Conservation (phyloP, 2,888 invertebrate genomes). For the Leucophenga maculata region DNA sequence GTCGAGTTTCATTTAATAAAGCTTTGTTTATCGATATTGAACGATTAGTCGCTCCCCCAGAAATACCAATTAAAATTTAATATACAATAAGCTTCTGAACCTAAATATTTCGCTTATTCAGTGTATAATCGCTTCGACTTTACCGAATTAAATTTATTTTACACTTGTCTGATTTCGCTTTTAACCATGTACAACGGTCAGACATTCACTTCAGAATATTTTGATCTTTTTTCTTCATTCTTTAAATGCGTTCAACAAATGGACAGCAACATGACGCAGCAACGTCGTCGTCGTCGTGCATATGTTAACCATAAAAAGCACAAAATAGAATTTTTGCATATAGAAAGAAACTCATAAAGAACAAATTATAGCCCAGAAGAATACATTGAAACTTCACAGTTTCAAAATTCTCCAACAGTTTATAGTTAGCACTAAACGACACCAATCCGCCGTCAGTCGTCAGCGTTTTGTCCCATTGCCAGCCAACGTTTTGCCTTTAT, state of each 20-base stretch:
- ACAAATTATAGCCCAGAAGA: not conserved
- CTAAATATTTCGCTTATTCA: too few species aligned
- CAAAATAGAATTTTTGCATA: constrained; percentile 25
- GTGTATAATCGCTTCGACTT: too few species aligned
- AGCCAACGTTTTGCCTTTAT: constrained; percentile 15
- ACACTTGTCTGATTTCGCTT: too few species aligned
- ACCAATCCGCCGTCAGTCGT: constrained; percentile 19
- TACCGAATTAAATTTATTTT: too few species aligned
- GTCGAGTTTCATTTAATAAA: too few species aligned
- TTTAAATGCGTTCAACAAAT: not conserved
- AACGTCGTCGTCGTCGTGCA: not conserved
- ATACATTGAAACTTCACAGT: too few species aligned
- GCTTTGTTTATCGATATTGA: too few species aligned
- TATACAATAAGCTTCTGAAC: too few species aligned
- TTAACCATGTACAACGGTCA: not conserved
- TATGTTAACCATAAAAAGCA: constrained; percentile 13
- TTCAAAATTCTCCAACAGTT: not conserved
- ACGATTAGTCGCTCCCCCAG: too few species aligned
- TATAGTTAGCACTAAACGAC: not conserved
- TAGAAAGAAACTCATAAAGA: constrained; percentile 3
- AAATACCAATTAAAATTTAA: too few species aligned
- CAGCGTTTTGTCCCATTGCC: constrained; percentile 2
- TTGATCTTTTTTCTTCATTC: too few species aligned
- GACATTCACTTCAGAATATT: constrained; percentile 4
- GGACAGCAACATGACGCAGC: not conserved